Evolutionary conservation across 2,797 vertebrate genomes (phyloP).

Genomic region (Chrysolophus pictus): DNA sequence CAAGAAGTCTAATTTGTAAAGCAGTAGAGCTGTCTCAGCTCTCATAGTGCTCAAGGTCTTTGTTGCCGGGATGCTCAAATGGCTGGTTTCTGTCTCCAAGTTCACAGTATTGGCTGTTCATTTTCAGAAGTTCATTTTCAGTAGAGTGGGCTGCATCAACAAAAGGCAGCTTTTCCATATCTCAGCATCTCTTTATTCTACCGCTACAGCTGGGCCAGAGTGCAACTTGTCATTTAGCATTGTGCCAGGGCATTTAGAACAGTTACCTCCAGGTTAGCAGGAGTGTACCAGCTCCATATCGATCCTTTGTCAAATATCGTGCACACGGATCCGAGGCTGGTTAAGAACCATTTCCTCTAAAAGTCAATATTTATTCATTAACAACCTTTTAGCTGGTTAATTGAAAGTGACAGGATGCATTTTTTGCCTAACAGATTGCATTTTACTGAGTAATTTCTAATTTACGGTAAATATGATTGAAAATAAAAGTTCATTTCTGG

Average conservation of each 20-base stretch:
- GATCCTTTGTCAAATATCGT: constrained; percentile 77
- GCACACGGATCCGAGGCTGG: constrained; percentile 66
- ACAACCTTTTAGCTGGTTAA: constrained; percentile 77
- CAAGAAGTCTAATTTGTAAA: not conserved
- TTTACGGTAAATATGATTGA: constrained; percentile 74
- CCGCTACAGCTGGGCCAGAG: fast-evolving
- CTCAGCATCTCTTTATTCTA: not conserved
- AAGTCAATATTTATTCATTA: constrained; percentile 82
- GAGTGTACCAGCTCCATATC: constrained; percentile 34
- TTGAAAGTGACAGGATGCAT: constrained; percentile 75
- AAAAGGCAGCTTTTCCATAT: not conserved
- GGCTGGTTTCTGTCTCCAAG: not conserved
- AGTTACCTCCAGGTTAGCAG: constrained; percentile 54
- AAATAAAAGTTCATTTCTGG: constrained; percentile 70
- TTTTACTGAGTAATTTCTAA: constrained; percentile 72
- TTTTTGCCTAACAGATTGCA: constrained; percentile 71
- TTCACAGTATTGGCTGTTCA: not conserved
- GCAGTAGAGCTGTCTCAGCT: not conserved
- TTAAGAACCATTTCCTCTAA: constrained; percentile 76
- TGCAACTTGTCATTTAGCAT: not conserved
- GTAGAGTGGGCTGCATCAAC: not conserved
- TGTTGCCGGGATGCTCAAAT: not conserved
- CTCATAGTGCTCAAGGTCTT: not conserved
- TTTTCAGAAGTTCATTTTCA: not conserved
- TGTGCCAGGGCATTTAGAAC: not conserved